Evolutionary conservation across 2,888 invertebrate genomes (phyloP).

Genomic region (Nomada fabriciana): DNA sequence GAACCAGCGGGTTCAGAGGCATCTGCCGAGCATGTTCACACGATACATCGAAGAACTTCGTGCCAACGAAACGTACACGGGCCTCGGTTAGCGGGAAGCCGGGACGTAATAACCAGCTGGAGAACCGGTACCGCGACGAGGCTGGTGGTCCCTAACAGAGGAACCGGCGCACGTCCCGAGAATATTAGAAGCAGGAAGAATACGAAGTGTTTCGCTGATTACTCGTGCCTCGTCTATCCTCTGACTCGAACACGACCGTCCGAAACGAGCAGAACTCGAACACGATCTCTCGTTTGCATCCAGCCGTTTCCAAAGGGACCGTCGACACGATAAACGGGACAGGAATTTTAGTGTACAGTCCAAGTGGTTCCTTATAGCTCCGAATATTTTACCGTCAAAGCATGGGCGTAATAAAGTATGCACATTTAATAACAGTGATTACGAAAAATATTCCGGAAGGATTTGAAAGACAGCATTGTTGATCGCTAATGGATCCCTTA

Average conservation of each 20-base stretch:
- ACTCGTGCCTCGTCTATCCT: slow-evolving; percentile 59
- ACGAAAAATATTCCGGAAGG: neutral
- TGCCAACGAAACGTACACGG: slow-evolving; percentile 55
- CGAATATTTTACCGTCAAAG: neutral
- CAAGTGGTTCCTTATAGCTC: too few species aligned
- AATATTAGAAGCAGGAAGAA: slow-evolving; percentile 77
- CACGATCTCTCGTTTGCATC: slow-evolving; percentile 47
- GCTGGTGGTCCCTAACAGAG: slow-evolving; percentile 74
- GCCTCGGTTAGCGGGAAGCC: slow-evolving; percentile 67
- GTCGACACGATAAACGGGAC: neutral
- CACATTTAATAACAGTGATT: neutral
- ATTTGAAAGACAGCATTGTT: neutral
- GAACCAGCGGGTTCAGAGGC: slow-evolving; percentile 14
- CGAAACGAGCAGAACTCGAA: slow-evolving; percentile 33
- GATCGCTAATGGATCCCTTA: neutral
- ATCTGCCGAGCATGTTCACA: slow-evolving; percentile 51
- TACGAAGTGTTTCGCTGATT: slow-evolving; percentile 72
- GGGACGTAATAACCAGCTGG: slow-evolving; percentile 71
- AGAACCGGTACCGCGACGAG: slow-evolving; percentile 77
- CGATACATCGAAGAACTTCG: slow-evolving; percentile 65
- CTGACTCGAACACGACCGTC: slow-evolving; percentile 47
- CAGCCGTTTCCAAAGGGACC: neutral
- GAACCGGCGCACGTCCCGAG: slow-evolving; percentile 74
- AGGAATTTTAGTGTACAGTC: slow-evolving; percentile 13
- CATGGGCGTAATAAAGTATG: neutral